Evolutionary conservation across 2,888 invertebrate genomes (phyloP).

Genomic region (Chydorus sphaericus): DNA sequence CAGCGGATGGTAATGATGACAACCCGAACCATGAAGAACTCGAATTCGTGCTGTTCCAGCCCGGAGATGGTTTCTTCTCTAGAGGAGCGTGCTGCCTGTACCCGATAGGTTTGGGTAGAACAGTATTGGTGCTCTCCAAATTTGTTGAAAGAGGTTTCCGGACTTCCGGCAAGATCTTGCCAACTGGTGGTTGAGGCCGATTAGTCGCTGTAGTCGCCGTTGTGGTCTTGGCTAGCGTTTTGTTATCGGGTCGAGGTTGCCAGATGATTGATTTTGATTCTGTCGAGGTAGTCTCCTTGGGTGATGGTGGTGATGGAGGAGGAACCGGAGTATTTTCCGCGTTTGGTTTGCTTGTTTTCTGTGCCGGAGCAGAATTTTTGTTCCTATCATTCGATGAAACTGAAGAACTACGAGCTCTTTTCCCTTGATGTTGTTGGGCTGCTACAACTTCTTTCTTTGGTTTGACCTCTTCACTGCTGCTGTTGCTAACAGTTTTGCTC

Average conservation of each 20-base stretch:
- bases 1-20: background rate
- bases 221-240: background rate
- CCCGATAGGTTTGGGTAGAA: slow-evolving; percentile 8
- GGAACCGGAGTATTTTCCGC: background rate
- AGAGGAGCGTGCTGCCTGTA: background rate
- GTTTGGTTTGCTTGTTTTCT: background rate
- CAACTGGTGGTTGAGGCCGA: slow-evolving; percentile 9
- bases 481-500: background rate
- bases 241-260: background rate
- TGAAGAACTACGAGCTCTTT: background rate
- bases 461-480: too few relatives aligned
- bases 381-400: background rate
- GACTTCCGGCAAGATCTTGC: slow-evolving; percentile 9
- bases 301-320: background rate
- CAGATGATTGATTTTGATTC: background rate
- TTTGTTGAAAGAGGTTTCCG: too few relatives aligned
- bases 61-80: background rate
- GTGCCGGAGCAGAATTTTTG: background rate
- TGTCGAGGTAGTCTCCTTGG: background rate
- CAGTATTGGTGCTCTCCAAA: background rate
- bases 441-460: background rate
- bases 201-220: background rate
- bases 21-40: background rate
- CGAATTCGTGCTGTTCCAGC: background rate
- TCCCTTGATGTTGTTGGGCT: too few relatives aligned